phyloP scores from a whole-genome alignment of 2,797 vertebrate species.

The Semotilus atromaculatus region DNA sequence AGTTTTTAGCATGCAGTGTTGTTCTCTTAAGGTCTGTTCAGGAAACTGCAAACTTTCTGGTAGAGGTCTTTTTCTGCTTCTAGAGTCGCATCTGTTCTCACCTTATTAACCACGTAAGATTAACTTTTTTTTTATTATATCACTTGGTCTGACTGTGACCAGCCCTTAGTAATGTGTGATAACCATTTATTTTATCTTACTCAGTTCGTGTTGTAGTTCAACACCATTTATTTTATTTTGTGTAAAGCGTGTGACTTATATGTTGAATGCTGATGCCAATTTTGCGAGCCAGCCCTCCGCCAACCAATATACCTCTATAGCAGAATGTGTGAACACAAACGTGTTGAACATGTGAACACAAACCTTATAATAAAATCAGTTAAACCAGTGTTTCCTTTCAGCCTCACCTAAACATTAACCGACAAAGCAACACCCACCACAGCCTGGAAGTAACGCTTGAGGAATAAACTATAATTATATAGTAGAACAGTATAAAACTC shows the following conservation, averaged over 20 bases:
- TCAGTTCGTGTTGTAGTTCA: background rate
- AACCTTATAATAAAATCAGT: constrained; percentile 12
- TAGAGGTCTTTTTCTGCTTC: background rate
- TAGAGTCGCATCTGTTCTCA: background rate
- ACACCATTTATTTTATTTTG: background rate
- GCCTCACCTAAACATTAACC: constrained; percentile 32
- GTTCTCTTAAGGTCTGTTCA: constrained; percentile 13
- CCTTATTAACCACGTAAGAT: constrained; percentile 13
- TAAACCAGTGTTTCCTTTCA: constrained; percentile 38
- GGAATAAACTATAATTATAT: background rate
- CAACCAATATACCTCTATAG: background rate
- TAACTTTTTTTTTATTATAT: background rate
- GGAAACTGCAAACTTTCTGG: background rate
- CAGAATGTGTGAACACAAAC: background rate
- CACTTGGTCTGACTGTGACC: background rate
- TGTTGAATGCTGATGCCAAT: background rate
- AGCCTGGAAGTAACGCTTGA: background rate
- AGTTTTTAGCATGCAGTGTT: background rate
- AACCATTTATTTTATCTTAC: background rate
- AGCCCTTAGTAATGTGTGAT: background rate
- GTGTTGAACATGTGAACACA: background rate
- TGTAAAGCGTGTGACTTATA: background rate
- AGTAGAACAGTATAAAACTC: too few species aligned
- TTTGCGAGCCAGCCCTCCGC: background rate
- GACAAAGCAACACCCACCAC: background rate